Conservation (phyloP, 2,113 vertebrate genomes). For the Rhinolophus ferrumequinum region DNA sequence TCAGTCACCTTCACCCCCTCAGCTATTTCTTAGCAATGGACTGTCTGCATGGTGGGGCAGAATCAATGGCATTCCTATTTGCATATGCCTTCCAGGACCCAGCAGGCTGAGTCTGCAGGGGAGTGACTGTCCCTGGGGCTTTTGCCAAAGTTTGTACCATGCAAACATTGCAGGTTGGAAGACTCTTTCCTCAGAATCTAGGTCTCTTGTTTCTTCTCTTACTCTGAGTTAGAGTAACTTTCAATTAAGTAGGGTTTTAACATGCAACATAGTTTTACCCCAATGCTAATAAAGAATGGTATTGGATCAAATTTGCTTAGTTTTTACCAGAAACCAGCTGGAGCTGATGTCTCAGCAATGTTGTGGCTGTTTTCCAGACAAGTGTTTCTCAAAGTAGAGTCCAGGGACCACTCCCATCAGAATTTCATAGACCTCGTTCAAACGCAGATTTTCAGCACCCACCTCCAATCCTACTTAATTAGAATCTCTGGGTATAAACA, state of each 20-base stretch:
- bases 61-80: accelerated
- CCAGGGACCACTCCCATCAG: neutral
- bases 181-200: neutral
- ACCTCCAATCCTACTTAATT: neutral
- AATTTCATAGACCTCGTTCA: neutral
- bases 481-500: neutral
- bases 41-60: accelerated
- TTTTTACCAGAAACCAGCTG: neutral
- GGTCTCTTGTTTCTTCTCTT: neutral
- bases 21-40: neutral
- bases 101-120: accelerated
- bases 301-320: neutral
- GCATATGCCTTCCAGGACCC: neutral
- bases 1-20: neutral
- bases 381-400: neutral
- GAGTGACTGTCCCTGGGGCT: neutral
- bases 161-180: neutral
- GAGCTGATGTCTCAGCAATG: neutral
- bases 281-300: neutral
- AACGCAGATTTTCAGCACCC: neutral
- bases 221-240: neutral
- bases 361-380: neutral
- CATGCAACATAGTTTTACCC: neutral
- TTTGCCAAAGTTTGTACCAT: neutral
- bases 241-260: neutral